Evolutionary conservation across 1,140 invertebrate species (phyloP), one percentile per base, ranked within the genome.

Genomic region (Drosophila simulans): DNA sequence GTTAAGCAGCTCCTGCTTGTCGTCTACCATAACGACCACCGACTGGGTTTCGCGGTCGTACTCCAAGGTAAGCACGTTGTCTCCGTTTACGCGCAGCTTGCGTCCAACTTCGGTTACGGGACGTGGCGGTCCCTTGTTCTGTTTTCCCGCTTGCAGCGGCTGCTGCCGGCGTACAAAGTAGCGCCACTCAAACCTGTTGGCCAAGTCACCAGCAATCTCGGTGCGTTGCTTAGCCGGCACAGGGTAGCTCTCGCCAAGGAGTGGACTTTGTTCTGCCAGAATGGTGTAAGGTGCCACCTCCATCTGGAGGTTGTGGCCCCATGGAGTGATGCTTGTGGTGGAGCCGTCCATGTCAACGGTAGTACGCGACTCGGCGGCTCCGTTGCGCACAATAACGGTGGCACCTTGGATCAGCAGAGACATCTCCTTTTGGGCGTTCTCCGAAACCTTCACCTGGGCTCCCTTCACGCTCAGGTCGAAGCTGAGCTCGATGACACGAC

Each of bases 161-260:
- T 84, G 94, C 13, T 95, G 92, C 60, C 95, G 95, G 43, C 96
- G 92, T 20, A 97, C 93, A 92, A 97, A 97, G 92, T 98, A 99
- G 42, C 97, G 94, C 98, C 98, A 99, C 93, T 99, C 98, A 70
- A 99, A 97, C 63, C 97, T 94, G 90, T 99, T 99, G 0, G 98
- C 96, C 22, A 98, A 93, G 86, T 98, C 97, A 0, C 97, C 97
- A 13, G 96, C 96, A 27, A 98, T 95, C 92, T 98, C 97, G 0
- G 96, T 97, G 74, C 95, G 95, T 91, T 98, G 97, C 90, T 97
- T 97, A 1, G 96, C 96, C 3, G 97, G 97, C 1, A 98, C 96
- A 0, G 97, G 97, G 85, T 98, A 98, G 77, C 96, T 97, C 92
- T 98, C 97, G 1, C 96, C 96, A 0, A 98, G 88, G 3, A 97